Base-by-base conservation (phyloP, 2,888 invertebrate species). In the Campaea margaritaria region DNA sequence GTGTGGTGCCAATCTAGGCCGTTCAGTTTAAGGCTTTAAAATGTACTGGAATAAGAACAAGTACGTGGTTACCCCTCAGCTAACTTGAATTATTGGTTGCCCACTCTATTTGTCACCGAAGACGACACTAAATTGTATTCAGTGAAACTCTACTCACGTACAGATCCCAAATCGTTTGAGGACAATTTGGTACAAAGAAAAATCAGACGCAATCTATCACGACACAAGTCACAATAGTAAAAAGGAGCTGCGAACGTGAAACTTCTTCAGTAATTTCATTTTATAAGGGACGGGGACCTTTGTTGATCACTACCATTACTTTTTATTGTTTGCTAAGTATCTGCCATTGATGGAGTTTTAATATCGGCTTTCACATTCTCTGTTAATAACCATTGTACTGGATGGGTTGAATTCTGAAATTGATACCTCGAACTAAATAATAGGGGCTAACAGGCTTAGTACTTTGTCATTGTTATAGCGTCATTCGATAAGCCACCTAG, bases 131-230 rank as follows among this genome's bases (percentile, higher is more conserved):
- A 38, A 48, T 58, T 64, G 44, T 21, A 55, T 58, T 45, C 42
- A 39, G 45, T 47, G 36, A 46, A 31, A 38, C 31, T 59, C 46
- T 52, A 46, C 28, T 53, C 62, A 62, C 62, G 64, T 54, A 54
- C 39, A 44, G 43, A 63, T 54, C 42, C 57, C 56, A 54, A 66
- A 64, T 63, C 46, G 59, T 59, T 49, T 43, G 57, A 63, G 61
- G 62, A 67, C 59, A 59, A 65, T 67, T 68, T 67, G 36, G 55
- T 59, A 67, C 67, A 67, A 67, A 65, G 67, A 67, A 63, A 68
- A 68, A 68, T 65, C 64, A 62, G 51, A 52, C 60, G 46, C 63
- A 59, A 67, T 68, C 59, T 68, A 68, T 68, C 54, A 61, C 45
- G 57, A 42, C 42, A 58, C 62, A 57, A 65, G 51, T 53, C 65